A percentile compares a stretch with the other conserved stretches of the same genome.
These are phyloP conservation scores for Taeniopygia guttata DNA, from an alignment of 2,797 vertebrate genomes.

Conservation along the genomic window DNA sequence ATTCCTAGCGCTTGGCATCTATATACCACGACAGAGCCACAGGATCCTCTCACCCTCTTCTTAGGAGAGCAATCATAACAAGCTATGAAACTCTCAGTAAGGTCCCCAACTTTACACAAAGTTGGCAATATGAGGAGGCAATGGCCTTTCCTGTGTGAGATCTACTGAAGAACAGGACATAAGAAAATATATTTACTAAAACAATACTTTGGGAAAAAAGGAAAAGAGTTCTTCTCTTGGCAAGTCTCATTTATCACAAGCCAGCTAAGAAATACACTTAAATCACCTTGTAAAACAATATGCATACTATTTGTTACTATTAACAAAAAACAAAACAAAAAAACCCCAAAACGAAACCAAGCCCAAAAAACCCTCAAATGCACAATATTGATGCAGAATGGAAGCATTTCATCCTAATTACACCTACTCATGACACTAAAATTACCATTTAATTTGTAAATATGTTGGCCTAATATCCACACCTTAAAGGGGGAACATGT, in stretches of 20 bases:
- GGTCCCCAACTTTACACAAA: background rate
- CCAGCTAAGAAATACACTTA: background rate
- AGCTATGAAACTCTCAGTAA: conserved; percentile 31
- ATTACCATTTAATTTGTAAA: background rate
- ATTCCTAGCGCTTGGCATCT: conserved; percentile 93
- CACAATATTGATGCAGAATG: background rate
- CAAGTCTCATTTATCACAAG: conserved; percentile 9
- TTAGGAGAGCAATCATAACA: conserved; percentile 20
- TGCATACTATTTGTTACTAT: background rate
- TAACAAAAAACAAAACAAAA: background rate
- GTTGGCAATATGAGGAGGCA: background rate
- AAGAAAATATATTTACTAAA: conserved; percentile 35
- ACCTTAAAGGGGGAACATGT: background rate
- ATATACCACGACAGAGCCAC: conserved; percentile 71
- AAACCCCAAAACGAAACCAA: background rate
- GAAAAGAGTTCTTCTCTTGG: background rate
- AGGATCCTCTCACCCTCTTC: conserved; percentile 30
- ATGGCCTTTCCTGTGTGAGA: background rate
- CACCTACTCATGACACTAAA: background rate
- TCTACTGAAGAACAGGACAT: background rate
- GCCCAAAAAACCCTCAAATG: background rate
- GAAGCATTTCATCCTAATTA: background rate
- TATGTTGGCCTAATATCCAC: background rate
- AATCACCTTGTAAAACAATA: background rate
- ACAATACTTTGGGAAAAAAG: background rate